Evolutionary conservation across 2,113 vertebrate species (phyloP), one percentile per base, ranked within the genome.

Genomic region (Nyctereutes procyonoides): DNA sequence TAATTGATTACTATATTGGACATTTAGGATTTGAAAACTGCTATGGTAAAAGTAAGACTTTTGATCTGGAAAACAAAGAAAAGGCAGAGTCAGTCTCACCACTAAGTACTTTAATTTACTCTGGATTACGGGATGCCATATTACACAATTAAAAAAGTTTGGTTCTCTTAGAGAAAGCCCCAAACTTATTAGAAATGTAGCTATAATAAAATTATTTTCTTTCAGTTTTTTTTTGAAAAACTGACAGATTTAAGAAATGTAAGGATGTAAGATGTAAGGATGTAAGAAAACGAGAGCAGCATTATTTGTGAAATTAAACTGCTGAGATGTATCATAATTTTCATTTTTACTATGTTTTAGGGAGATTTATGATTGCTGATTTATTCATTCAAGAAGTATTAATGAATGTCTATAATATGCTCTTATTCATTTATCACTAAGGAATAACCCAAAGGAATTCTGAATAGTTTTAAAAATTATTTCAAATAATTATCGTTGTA

Each of bases 41-140:
- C 97, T 96, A 5, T 85, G 98, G 95, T 98, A 99, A 97, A 99
- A 99, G 92, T 98, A 98, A 92, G 97, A 56, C 96, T 97, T 98
- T 97, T 98, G 95, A 97, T 98, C 99, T 99, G 96, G 56, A 98
- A 98, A 91, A 74, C 20, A 98, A 94, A 97, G 43, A 88, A 98
- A 93, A 97, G 38, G 11, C 16, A 83, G 14, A 51, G 43, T 95
- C 51, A 94, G n/a, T 65, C 4, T 93, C 67, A 76, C 17, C 81
- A 76, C 15, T 55, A 95, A 81, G 6, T 74, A 80, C 7, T 38
- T 88, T 85, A 90, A 12, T 94, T 94, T 84, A 88, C 74, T 62
- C 1, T 87, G 2, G 43, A 86, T 82, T 63, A 86, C 88, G 14
- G 7, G 14, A 79, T 30, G 5, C 22, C 95, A 74, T 88, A 38